These are phyloP conservation scores for Cheilosia variabilis DNA, from an alignment of 2,888 invertebrate genomes.

Conservation along the genomic window DNA sequence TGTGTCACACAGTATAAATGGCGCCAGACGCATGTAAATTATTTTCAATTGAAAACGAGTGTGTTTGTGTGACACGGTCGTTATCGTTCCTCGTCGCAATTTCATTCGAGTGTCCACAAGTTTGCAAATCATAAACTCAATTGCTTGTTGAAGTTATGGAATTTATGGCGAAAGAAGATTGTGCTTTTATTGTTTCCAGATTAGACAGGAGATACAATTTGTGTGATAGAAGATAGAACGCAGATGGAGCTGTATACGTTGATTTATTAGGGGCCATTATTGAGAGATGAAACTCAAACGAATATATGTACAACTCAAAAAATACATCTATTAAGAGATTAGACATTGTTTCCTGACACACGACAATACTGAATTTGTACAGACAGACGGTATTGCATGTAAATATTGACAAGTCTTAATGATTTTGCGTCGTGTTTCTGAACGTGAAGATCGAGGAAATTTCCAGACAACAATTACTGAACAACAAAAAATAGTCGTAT, in stretches of 20 bases:
- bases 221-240: slow-evolving; percentile 37
- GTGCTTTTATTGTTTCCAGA: slow-evolving; percentile 54
- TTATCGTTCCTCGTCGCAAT: slow-evolving; percentile 13
- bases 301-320: neutral
- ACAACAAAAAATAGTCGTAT: neutral
- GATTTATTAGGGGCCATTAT: slow-evolving; percentile 35
- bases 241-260: slow-evolving; percentile 26
- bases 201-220: slow-evolving; percentile 42
- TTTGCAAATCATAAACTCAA: slow-evolving; percentile 63
- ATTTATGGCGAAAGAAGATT: slow-evolving; percentile 57
- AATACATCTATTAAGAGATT: slow-evolving; percentile 3
- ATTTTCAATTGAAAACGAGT: slow-evolving; percentile 67
- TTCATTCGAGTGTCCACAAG: slow-evolving; percentile 39
- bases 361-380: slow-evolving; percentile 1
- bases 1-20: slow-evolving; percentile 23
- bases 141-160: slow-evolving; percentile 55
- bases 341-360: slow-evolving; percentile 2
- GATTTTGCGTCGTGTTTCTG: neutral
- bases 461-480: neutral
- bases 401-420: slow-evolving; percentile 17
- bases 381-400: neutral
- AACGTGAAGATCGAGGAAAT: neutral
- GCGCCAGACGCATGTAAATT: slow-evolving; percentile 64
- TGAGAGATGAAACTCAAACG: slow-evolving; percentile 18
- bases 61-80: neutral